Base-by-base conservation (phyloP, 2,797 vertebrate genomes). In the Lutjanus campechanus region DNA sequence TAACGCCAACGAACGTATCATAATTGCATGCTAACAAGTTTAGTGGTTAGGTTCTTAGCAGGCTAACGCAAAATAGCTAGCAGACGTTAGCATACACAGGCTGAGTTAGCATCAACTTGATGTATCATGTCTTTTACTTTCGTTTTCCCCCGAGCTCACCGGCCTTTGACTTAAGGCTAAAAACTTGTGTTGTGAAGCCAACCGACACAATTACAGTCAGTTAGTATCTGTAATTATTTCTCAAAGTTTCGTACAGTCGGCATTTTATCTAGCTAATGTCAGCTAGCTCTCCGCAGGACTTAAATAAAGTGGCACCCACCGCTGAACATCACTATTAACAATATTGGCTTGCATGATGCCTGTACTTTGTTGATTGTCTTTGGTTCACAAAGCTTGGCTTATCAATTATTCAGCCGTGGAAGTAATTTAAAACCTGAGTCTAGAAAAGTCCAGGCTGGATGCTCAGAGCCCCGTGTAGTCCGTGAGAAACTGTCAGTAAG, bases 381-480 rank as follows among this genome's bases (percentile, higher is more conserved):
- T 43, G 54, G 11, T 7, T 12, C 69, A 19, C 43, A 43, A 13
- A 60, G 59, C n/a, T 7, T 51, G 0, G 2, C 0, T 62, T 12
- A 80, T 94, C 1, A 84, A 92, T 93, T 74, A 95, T 95, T 90
- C n/a, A 94, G 54, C 3, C 1, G 2, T 44, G 50, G 5, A 20
- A n/a, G 92, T 88, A 77, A 93, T 70, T 61, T 64, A 79, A 92
- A 66, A 69, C 89, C 59, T 1, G 0, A 12, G 50, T 71, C 49
- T 73, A 60, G 73, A 82, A 73, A 9, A 56, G 71, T 75, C 67
- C 20, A 22, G 11, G 11, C 19, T 60, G 22, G 0, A 43, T 17
- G 2, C 19, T 17, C 25, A 5, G 17, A 36, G 29, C 29, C 29
- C 29, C 16, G 13, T 13, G 1, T 20, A 5, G 58, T 20, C 41